phyloP scores from a whole-genome alignment of 2,797 vertebrate species.

The Crypturellus tataupa region DNA sequence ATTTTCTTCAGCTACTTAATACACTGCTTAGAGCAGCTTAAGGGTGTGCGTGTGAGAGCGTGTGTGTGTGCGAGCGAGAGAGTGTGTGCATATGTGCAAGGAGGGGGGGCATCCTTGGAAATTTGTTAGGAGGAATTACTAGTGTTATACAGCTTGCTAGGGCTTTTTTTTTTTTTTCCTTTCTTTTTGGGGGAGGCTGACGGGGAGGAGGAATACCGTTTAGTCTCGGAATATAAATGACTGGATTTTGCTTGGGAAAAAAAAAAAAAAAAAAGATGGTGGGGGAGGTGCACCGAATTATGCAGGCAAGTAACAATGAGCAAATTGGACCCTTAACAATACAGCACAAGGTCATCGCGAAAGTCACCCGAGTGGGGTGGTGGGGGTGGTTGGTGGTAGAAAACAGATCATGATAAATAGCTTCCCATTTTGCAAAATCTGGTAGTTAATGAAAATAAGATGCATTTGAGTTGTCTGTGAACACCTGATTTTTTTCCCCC shows the following conservation, averaged over 20 bases:
- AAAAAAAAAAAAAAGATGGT: conserved; percentile 69
- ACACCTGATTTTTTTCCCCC: conserved; percentile 79
- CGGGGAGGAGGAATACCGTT: conserved; percentile 85
- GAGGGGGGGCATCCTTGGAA: conserved; percentile 82
- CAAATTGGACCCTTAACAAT: conserved; percentile 91
- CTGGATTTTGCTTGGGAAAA: conserved; percentile 86
- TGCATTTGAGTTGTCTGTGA: conserved; percentile 84
- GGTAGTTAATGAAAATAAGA: conserved; percentile 94
- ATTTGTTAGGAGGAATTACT: conserved; percentile 92
- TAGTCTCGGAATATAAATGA: conserved; percentile 93
- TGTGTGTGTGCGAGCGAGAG: conserved; percentile 65
- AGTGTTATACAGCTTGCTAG: conserved; percentile 87
- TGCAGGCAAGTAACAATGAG: conserved; percentile 93
- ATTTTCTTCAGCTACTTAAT: conserved; percentile 94
- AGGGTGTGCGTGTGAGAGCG: conserved; percentile 76
- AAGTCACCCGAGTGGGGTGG: conserved; percentile 88
- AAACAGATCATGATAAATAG: conserved; percentile 98
- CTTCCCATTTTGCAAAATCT: conserved; percentile 95
- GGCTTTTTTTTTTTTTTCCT: neutral
- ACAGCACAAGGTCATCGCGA: conserved; percentile 91
- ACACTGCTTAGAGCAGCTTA: conserved; percentile 94
- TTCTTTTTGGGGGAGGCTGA: conserved; percentile 77
- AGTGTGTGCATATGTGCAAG: conserved; percentile 52
- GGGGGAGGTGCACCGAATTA: conserved; percentile 90
- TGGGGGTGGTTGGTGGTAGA: conserved; percentile 89